phyloP scores from a whole-genome alignment of 2,888 invertebrate species.

The Belgica antarctica region DNA sequence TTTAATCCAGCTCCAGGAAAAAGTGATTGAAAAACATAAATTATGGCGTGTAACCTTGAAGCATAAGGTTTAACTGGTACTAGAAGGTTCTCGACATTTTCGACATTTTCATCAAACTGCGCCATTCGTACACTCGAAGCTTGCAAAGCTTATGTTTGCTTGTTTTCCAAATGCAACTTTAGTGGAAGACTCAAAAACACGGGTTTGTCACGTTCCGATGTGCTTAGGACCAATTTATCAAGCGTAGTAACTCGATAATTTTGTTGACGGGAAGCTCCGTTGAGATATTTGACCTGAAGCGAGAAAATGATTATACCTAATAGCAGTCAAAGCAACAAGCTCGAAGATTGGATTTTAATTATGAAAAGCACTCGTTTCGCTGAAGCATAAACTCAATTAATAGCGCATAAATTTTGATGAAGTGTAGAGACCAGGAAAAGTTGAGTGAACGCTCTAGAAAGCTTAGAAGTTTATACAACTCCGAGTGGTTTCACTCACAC shows the following conservation, averaged over 20 bases:
- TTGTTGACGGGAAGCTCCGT: neutral
- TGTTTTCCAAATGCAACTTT: constrained; percentile 1
- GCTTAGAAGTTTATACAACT: neutral
- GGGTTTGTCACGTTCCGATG: neutral
- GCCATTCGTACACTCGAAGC: neutral
- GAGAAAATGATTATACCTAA: neutral
- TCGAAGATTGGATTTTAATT: constrained; percentile 15
- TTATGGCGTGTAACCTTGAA: no score
- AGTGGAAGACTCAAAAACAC: neutral
- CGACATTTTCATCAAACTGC: no score
- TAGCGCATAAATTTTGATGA: constrained; percentile 15
- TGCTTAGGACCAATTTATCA: neutral
- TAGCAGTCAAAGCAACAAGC: neutral
- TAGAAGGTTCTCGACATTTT: no score
- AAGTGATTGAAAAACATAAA: no score
- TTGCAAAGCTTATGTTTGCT: neutral
- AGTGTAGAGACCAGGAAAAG: neutral
- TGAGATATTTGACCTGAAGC: neutral
- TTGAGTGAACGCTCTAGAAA: neutral
- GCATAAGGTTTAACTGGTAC: no score
- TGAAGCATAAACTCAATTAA: constrained; percentile 13
- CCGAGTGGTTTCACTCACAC: neutral
- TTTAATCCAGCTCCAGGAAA: no score
- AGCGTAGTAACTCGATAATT: neutral
- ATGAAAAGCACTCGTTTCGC: constrained; percentile 10